Evolutionary conservation across 2,113 vertebrate genomes (phyloP), one percentile per base, ranked within the genome.

Genomic region (Poeciliopsis turrubarensis): DNA sequence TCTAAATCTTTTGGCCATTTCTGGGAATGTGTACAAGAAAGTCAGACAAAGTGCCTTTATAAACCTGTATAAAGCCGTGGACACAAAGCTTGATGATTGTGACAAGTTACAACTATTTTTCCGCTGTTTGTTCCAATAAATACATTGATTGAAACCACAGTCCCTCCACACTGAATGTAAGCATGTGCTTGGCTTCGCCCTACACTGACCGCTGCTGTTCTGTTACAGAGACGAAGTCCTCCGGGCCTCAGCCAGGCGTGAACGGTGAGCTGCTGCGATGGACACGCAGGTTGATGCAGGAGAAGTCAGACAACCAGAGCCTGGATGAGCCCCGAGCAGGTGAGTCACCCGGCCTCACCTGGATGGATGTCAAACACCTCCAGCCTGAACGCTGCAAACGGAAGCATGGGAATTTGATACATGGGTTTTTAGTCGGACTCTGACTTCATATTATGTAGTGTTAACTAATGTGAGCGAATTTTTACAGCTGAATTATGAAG

Each of bases 231-330:
- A 71, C 82, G 0, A 84, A 87, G 64, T 85, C 86, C 54, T 89
- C 87, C 34, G 83, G 75, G 60, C 70, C 87, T 41, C 65, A 69
- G 67, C 77, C 74, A 29, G 81, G 73, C 44, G 86, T 78, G 78
- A 81, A 73, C n/a, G 81, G 27, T 9, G 75, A 30, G 37, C 64
- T 60, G 39, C 83, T 77, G 72, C 89, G 78, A 83, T 86, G 90
- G 86, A 89, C 86, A n/a, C 94, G 94, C 65, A 89, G 85, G 69
- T 87, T 95, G 88, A 80, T 94, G 87, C 90, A 94, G 79, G 92
- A 94, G 71, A 83, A 79, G 47, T 63, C 85, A 11, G 91, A 92
- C 66, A 95, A 95, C 90, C 88, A 93, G 82, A 95, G 88, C 61
- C 39, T 80, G 77, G 89, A 89, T 69, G 82, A 89, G 77, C 93